phyloP scores from a whole-genome alignment of 2,888 invertebrate genomes.

The Leucania comma region DNA sequence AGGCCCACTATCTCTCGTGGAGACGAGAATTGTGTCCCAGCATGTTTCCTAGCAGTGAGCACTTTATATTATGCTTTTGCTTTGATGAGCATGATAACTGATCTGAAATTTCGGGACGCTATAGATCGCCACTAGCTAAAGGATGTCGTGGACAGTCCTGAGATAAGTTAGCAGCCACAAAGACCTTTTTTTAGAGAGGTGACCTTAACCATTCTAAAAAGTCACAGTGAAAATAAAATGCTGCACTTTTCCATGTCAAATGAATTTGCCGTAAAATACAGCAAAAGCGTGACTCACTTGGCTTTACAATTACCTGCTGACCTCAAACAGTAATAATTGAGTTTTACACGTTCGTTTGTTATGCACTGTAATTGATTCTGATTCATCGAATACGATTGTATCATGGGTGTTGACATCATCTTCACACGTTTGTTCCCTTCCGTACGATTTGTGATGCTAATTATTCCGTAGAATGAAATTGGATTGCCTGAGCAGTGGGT shows the following conservation, averaged over 20 bases:
- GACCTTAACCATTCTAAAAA: constrained; percentile 6
- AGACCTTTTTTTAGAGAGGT: no score
- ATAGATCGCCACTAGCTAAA: not conserved
- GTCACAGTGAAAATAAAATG: not conserved
- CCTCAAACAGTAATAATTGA: constrained; percentile 49
- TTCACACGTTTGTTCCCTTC: constrained; percentile 16
- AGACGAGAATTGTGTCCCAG: not conserved
- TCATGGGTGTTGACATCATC: constrained; percentile 50
- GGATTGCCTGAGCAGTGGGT: not conserved
- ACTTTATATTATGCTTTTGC: not conserved
- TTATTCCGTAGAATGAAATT: constrained; percentile 1
- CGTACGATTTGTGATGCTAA: constrained; percentile 14
- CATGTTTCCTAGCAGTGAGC: not conserved
- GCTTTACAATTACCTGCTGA: constrained; percentile 41
- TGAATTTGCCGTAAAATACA: constrained; percentile 20
- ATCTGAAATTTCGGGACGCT: not conserved
- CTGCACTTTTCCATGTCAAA: constrained; percentile 24
- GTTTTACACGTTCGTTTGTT: constrained; percentile 41
- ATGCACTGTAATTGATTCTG: constrained; percentile 47
- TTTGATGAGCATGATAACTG: not conserved
- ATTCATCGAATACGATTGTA: constrained; percentile 46
- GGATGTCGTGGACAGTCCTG: not conserved
- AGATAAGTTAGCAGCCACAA: not conserved
- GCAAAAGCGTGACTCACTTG: constrained; percentile 41
- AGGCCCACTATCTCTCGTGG: not conserved